Evolutionary conservation across 1,140 invertebrate genomes (phyloP).

Genomic region (Orchestia grillus): DNA sequence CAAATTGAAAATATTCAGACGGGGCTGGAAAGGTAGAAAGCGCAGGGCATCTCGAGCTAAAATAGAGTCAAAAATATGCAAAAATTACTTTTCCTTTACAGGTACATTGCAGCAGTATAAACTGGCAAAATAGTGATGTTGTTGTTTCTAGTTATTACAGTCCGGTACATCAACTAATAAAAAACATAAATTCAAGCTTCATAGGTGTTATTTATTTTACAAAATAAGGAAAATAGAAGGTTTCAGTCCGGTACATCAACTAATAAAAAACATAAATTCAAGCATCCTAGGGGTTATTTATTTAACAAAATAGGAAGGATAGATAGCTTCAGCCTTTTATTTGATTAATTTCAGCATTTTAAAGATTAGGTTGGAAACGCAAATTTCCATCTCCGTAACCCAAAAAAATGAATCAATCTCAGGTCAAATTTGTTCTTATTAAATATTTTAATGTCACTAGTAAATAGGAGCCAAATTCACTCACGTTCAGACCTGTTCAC

Average conservation of each 20-base stretch:
- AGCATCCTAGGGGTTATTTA: no score
- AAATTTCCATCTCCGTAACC: not conserved
- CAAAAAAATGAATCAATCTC: not conserved
- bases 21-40: not conserved
- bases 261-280: not conserved
- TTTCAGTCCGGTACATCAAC: not conserved
- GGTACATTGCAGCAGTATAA: not conserved
- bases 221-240: no score
- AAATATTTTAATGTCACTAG: not conserved
- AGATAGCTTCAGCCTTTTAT: no score
- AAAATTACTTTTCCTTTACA: not conserved
- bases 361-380: no score
- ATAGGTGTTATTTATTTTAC: no score
- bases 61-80: not conserved
- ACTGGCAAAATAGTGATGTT: not conserved
- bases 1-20: slow-evolving; percentile 2
- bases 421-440: not conserved
- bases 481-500: not conserved
- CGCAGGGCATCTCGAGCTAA: not conserved
- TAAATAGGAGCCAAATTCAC: not conserved
- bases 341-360: no score
- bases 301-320: no score
- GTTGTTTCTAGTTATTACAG: not conserved
- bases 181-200: no score
- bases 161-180: not conserved